Conservation (phyloP, 2,113 vertebrate species). For the Takifugu bimaculatus region DNA sequence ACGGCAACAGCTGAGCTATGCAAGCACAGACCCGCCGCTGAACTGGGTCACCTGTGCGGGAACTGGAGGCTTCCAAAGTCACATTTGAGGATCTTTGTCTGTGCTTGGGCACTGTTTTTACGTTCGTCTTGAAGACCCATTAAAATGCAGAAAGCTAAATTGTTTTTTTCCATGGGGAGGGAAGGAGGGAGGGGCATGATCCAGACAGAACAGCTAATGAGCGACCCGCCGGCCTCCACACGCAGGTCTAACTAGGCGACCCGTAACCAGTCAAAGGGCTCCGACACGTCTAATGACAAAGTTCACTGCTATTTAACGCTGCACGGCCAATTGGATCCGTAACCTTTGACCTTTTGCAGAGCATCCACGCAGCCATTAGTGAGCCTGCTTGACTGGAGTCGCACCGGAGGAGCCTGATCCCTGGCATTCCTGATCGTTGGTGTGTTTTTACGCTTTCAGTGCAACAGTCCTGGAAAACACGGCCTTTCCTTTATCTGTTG, state of each 20-base stretch:
- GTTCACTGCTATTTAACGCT: conserved; percentile 29
- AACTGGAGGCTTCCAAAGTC: conserved; percentile 22
- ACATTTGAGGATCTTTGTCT: background rate
- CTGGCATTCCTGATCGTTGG: background rate
- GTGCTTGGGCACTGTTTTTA: background rate
- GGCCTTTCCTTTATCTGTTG: conserved; percentile 12
- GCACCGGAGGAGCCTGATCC: conserved; percentile 13
- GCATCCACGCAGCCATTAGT: conserved; percentile 13
- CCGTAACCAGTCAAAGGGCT: conserved; percentile 1
- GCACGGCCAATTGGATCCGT: conserved; percentile 12
- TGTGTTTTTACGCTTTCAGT: background rate
- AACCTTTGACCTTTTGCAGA: conserved; percentile 29
- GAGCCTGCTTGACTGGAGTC: conserved; percentile 19
- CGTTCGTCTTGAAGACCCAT: background rate
- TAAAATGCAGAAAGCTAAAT: background rate
- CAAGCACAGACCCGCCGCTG: conserved; percentile 20
- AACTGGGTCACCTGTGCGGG: conserved; percentile 48
- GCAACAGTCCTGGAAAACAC: conserved; percentile 11
- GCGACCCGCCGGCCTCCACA: background rate
- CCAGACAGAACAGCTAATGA: conserved; percentile 4
- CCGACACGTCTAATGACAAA: conserved; percentile 19
- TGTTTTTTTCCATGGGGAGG: background rate
- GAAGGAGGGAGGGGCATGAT: background rate
- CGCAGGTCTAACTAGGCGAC: background rate
- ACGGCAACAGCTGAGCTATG: conserved; percentile 26